Base-by-base conservation (phyloP, 1,140 invertebrate genomes). In the Bombus turneri region DNA sequence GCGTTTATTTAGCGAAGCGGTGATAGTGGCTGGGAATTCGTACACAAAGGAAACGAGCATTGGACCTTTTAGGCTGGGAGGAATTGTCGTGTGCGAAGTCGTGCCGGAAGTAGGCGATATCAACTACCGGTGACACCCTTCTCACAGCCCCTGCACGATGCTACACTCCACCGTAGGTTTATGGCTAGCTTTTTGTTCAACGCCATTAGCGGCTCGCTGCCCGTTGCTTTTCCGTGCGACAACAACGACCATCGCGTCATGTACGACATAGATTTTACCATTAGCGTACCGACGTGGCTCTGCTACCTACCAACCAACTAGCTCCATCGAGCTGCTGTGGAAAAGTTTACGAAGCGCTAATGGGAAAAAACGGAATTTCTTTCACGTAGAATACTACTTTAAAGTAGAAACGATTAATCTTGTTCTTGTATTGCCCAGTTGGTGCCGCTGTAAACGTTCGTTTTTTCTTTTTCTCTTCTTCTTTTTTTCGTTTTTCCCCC, bases 181-280 rank as follows among this genome's bases (percentile, higher is more conserved):
- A 84, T 74, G 81, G 75, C 62, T 64, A 74, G 82, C 81, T 87
- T 87, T 85, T 87, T 87, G 82, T 85, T 43, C 71, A 62, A 73
- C 62, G 82, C 82, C 76, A 87, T 87, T 87, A 86, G 75, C 41
- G 81, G 34, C 43, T 74, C 79, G 64, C 66, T 78, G 74, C 53
- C 79, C 72, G 85, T 53, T 77, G 81, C 73, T 82, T 83, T 85
- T 81, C 83, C 71, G 57, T 43, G 77, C 69, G 41, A 62, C 78
- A 74, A 85, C 53, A 81, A 81, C 69, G 43, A 39, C 43, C 39
- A 73, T 31, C 59, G 71, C 79, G 39, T 81, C 85, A 75, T 83
- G 85, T 82, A 86, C 85, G 81, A 83, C 85, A 86, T 85, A 59
- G 71, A 85, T 85, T 86, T 86, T 83, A 83, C 72, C 80, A 81